Evolutionary conservation across 2,888 invertebrate genomes (phyloP).

Genomic region (Calameuta pallipes): DNA sequence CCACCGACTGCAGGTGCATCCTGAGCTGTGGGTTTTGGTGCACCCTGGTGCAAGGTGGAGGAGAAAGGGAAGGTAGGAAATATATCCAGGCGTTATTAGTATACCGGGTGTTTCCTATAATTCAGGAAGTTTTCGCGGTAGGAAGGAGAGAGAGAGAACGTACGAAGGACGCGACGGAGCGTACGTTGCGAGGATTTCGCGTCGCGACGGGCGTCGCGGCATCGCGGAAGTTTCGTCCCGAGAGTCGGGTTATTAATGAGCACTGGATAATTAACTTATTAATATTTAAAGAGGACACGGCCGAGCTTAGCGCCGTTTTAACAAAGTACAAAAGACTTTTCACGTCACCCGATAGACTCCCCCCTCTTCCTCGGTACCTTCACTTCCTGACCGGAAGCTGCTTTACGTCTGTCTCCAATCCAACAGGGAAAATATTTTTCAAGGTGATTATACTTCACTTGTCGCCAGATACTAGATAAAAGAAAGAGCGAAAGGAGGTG

Average conservation of each 20-base stretch:
- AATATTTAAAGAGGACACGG: conserved; percentile 54
- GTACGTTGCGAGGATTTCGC: no score
- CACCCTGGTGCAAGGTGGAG: no score
- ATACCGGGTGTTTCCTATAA: conserved; percentile 4
- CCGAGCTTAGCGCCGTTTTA: conserved; percentile 17
- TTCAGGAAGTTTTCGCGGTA: not conserved
- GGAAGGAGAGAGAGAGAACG: conserved; percentile 9
- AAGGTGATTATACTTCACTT: no score
- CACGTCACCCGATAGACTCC: no score
- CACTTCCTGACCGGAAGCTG: no score
- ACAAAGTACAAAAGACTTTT: no score
- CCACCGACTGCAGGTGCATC: not conserved
- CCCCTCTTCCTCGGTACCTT: no score
- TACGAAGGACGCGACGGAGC: not conserved
- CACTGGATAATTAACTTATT: conserved; percentile 59
- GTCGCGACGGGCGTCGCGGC: conserved; percentile 22
- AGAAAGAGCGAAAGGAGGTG: no score
- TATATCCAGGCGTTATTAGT: not conserved
- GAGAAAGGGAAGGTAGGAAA: no score
- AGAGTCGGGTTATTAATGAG: conserved; percentile 55
- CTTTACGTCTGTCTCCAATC: no score
- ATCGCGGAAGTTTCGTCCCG: conserved; percentile 33
- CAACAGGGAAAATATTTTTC: no score
- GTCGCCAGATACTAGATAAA: no score
- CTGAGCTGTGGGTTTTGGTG: not conserved